A percentile compares a stretch with the other conserved stretches of the same genome.
phyloP scores from a whole-genome alignment of 2,888 invertebrate species.

The Mystacides longicornis region DNA sequence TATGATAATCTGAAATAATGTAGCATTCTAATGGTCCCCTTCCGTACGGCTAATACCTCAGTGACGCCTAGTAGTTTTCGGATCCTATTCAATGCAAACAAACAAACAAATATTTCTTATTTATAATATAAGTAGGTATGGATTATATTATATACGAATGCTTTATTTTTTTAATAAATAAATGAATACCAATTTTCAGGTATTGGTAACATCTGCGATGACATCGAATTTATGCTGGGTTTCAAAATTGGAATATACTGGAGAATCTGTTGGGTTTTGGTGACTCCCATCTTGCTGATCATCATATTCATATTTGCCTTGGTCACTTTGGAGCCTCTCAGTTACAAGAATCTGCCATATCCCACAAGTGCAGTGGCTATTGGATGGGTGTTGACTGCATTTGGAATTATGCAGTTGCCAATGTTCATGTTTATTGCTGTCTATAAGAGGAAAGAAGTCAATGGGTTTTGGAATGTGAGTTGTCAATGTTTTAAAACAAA shows the following conservation, averaged over 20 bases:
- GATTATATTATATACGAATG: no score
- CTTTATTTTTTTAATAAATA: no score
- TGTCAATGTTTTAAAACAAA: no score
- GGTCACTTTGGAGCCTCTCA: slow-evolving; percentile 37
- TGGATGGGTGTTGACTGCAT: slow-evolving; percentile 45
- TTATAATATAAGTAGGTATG: no score
- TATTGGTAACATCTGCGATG: slow-evolving; percentile 48
- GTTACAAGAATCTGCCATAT: slow-evolving; percentile 38
- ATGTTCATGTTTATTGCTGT: slow-evolving; percentile 40
- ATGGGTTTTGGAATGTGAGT: slow-evolving; percentile 30
- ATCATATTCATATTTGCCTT: slow-evolving; percentile 48
- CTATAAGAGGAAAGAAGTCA: slow-evolving; percentile 30
- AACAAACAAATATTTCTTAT: no score
- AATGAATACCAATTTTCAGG: no score
- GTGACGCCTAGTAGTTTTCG: no score
- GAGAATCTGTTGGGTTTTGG: slow-evolving; percentile 52
- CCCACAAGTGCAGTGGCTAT: slow-evolving; percentile 39
- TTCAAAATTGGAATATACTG: slow-evolving; percentile 49
- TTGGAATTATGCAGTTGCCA: slow-evolving; percentile 45
- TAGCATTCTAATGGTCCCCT: no score
- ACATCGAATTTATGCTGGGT: slow-evolving; percentile 56
- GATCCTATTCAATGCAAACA: no score
- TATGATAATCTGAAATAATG: no score
- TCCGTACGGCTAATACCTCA: no score
- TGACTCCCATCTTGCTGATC: slow-evolving; percentile 49